Base-by-base conservation (phyloP, 2,113 vertebrate genomes). In the Passer montanus region DNA sequence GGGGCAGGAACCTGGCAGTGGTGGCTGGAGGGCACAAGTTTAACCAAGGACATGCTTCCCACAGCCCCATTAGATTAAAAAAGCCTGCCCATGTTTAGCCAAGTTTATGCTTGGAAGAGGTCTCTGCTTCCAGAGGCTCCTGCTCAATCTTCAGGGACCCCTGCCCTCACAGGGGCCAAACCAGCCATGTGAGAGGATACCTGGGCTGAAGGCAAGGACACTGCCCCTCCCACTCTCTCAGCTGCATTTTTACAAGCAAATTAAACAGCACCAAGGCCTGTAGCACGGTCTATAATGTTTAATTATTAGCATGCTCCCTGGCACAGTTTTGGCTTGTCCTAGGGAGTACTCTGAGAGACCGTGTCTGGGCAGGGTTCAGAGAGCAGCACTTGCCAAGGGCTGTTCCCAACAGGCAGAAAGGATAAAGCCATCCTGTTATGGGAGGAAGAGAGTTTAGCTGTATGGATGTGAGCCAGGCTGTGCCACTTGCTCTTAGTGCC, bases 401-500 rank as follows among this genome's bases (percentile, higher is more conserved):
- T 95, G 89, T 90, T 95, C 94, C 96, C 95, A 94, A 39, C 7
- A 94, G 86, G 84, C 93, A 92, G 93, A 81, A 94, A 87, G 84
- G 93, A 97, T 97, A 94, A 97, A 97, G 93, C 94, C 94, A 94
- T 95, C 73, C 93, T 95, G 96, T 94, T 87, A 67, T 33, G 93
- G 91, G 56, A 96, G 89, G 93, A 97, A 94, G 73, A 72, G 93
- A 78, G 80, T 93, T 95, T 92, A 97, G 95, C 91, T 94, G 86
- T 37, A 87, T 97, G 96, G 95, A 96, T 15, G 10, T 26, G 64
- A 93, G 95, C 95, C 95, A 96, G 89, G 77, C 89, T 96, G 33
- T 94, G 95, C 94, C 95, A 94, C 95, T 96, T 92, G 91, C 80
- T 96, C 69, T 63, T 33, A 43, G 80, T 93, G 93, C 96, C 93